Evolutionary conservation across 1,140 invertebrate species (phyloP).

Genomic region (Eubasilissa regina): DNA sequence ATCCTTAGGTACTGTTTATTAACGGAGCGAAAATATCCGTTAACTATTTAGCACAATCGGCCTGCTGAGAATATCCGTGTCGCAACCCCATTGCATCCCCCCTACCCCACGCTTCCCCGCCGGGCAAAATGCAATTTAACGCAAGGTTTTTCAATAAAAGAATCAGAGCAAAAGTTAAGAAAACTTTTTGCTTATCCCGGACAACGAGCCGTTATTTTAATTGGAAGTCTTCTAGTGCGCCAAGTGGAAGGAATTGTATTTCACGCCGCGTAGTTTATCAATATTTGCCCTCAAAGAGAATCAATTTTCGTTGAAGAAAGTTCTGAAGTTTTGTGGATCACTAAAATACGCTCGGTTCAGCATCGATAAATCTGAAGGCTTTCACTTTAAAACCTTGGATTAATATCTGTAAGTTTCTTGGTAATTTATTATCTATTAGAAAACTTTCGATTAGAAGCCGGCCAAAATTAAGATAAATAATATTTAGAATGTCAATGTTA

Average conservation of each 20-base stretch:
- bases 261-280: neutral
- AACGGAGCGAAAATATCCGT: too few species aligned
- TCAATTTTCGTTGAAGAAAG: neutral
- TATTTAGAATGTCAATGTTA: too few species aligned
- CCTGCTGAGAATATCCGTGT: too few species aligned
- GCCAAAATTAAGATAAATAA: too few species aligned
- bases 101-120: neutral
- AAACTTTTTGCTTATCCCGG: neutral
- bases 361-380: neutral
- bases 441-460: too few species aligned
- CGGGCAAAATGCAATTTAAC: slow-evolving; percentile 12
- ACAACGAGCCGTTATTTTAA: neutral
- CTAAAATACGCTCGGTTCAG: neutral
- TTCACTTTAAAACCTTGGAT: too few species aligned
- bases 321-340: neutral
- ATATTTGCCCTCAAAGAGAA: neutral
- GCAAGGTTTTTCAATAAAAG: slow-evolving; percentile 18
- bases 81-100: neutral
- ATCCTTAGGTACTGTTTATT: too few species aligned
- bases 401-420: too few species aligned
- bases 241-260: neutral
- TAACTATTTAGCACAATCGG: too few species aligned
- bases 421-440: too few species aligned
- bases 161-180: neutral
- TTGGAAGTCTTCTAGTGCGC: too few species aligned